Evolutionary conservation across 2,888 invertebrate species (phyloP), one percentile per base, ranked within the genome.

Genomic region (Tricholauxania praeusta): DNA sequence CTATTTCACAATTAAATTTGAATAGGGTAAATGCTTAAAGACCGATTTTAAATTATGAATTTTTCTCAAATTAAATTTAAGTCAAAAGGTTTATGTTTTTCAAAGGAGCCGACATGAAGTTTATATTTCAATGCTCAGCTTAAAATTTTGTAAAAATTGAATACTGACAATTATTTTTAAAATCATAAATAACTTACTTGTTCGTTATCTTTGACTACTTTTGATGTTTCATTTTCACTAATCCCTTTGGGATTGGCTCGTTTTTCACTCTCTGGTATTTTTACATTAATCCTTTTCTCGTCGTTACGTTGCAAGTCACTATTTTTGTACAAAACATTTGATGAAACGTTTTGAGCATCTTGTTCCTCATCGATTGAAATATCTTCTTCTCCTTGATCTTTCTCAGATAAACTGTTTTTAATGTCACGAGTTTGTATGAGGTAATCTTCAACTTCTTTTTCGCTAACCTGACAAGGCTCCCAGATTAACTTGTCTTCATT

Each of bases 401-500:
- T 74, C 22, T 73, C 57, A 6, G 72, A 51, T 14, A 78, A 55
- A 1, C 76, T 66, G 8, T 80, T 78, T 48, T 83, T 82, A 2
- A 82, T 81, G 63, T 87, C 86, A 49, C 82, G 81, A 3, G 85
- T 82, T 63, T 84, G 85, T 3, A 89, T 90, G 83, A 97, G 90
- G 85, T 95, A 97, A 60, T 93, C 93, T 83, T 96, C 96, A 22
- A 94, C 94, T 74, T 91, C 89, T 59, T 89, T 89, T 82, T 93
- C 92, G 51, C 90, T 90, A 71, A 97, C 89, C 76, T 91, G 91
- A 78, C 90, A 91, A 0, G 98, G 97, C 84, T 97, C 95, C 98
- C 98, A 98, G 12, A 98, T 88, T 69, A 97, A 89, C 87, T 96
- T 95, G 84, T 98, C 98, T 84, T 97, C 97, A 88, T 97, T 97